A percentile compares a stretch with the other conserved stretches of the same genome.
Evolutionary conservation across 2,113 vertebrate genomes (phyloP).

Genomic region (Tragelaphus buxtoni): DNA sequence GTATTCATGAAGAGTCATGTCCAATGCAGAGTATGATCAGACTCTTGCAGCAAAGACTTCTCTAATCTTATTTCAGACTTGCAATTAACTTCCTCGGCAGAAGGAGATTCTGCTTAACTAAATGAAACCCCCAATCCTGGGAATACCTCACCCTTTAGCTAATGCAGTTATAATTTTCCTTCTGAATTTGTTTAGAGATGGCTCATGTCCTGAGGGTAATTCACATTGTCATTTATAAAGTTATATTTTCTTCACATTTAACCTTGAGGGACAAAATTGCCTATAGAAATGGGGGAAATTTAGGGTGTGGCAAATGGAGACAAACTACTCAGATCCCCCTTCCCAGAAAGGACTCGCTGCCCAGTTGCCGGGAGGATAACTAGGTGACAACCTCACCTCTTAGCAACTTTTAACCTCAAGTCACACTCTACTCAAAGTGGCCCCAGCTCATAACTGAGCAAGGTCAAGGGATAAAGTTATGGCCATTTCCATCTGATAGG

Average conservation of each 20-base stretch:
- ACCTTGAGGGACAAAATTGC: neutral
- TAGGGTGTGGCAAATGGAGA: neutral
- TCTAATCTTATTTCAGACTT: constrained; percentile 47
- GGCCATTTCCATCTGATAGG: neutral
- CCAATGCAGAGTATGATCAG: constrained; percentile 3
- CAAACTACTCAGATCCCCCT: neutral
- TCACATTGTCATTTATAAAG: neutral
- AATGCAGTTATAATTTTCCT: constrained; percentile 7
- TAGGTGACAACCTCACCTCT: neutral
- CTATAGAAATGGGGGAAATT: neutral
- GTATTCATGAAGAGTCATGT: neutral
- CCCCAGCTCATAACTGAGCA: neutral
- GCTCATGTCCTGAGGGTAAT: neutral
- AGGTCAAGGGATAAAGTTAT: neutral
- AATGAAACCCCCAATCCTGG: neutral
- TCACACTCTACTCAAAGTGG: neutral
- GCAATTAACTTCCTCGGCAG: neutral
- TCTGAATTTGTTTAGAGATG: constrained; percentile 27
- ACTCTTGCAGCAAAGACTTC: neutral
- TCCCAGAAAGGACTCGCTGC: neutral
- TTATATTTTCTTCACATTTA: neutral
- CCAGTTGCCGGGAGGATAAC: neutral
- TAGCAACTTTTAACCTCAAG: neutral
- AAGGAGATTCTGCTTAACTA: constrained; percentile 34
- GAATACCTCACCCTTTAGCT: constrained; percentile 29